Base-by-base conservation (phyloP, 1,140 invertebrate species). In the Lepidurus arcticus region DNA sequence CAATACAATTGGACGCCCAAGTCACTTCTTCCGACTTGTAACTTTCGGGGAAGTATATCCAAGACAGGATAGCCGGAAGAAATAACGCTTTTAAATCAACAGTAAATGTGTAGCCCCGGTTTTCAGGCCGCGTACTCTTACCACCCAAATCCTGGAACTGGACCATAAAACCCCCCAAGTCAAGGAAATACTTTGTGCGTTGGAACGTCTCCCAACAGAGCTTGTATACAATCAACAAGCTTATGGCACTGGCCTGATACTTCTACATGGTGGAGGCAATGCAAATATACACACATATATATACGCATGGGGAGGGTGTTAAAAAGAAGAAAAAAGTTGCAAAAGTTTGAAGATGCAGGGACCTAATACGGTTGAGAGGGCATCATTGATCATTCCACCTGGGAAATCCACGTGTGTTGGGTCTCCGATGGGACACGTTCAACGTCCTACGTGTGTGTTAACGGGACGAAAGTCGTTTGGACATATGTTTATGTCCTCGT, bases 401-500 rank as follows among this genome's bases (percentile, higher is more conserved):
- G 53, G 53, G 53, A 65, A 65, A 65, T 65, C 53, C 53, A 65
- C 53, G 53, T 65, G 53, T 65, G 13, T 65, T 65, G 53, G 53
- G 53, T 4, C 53, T 65, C 53, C 53, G 53, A 65, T 65, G 53
- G 53, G 53, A 65, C 53, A n/a, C 53, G 21, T 65, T 21, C 53
- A 65, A 21, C 53, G 53, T 65, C 53, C 53, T n/a, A 65, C 53
- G 53, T 65, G 53, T 65, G 53, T 65, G 53, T 65, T 65, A 65
- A 65, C 53, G 53, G 53, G 53, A 65, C 53, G 53, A 65, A 65
- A 65, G 53, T 65, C 53, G 53, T 65, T 65, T 21, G 53, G 53
- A 65, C 53, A 16, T 65, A 65, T 65, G 53, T 65, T 65, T 65
- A 65, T 65, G 53, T 21, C 53, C 53, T 65, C 53, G 53, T 65